Evolutionary conservation across 2,113 vertebrate species (phyloP).

Genomic region (Neomonachus schauinslandi): DNA sequence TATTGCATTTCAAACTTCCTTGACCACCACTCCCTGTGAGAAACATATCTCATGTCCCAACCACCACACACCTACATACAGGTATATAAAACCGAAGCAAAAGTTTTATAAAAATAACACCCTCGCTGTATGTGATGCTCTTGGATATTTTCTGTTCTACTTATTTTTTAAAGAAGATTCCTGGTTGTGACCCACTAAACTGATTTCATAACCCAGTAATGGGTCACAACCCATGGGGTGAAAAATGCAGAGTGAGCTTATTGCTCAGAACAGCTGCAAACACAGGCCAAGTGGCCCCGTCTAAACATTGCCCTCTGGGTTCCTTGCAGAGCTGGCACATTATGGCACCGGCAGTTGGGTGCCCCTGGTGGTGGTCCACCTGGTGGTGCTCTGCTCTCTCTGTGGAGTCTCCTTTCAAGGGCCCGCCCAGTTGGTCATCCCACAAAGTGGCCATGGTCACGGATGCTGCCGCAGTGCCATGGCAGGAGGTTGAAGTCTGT

Average conservation of each 20-base stretch:
- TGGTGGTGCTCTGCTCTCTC: not conserved
- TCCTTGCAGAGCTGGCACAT: not conserved
- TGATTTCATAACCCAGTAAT: not conserved
- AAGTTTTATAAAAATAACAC: not conserved
- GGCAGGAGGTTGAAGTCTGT: not conserved
- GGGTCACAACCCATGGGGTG: not conserved
- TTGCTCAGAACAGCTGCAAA: not conserved
- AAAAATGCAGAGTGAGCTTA: not conserved
- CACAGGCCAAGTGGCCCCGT: not conserved
- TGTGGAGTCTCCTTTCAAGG: not conserved
- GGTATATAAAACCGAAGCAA: not conserved
- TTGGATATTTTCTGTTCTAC: not conserved
- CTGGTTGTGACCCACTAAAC: not conserved
- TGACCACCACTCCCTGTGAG: not conserved
- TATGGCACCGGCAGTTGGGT: fast-evolving
- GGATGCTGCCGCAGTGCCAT: not conserved
- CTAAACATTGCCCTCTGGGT: fast-evolving
- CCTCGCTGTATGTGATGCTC: not conserved
- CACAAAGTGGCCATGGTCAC: not conserved
- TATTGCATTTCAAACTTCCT: not conserved
- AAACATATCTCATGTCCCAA: not conserved
- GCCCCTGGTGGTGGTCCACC: not conserved
- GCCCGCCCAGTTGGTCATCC: not conserved
- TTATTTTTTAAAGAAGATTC: slow-evolving; percentile 40
- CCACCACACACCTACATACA: not conserved